A percentile compares a stretch with the other conserved stretches of the same genome.
phyloP scores from a whole-genome alignment of 1,140 invertebrate species.

The Rhyacophila brunnea region DNA sequence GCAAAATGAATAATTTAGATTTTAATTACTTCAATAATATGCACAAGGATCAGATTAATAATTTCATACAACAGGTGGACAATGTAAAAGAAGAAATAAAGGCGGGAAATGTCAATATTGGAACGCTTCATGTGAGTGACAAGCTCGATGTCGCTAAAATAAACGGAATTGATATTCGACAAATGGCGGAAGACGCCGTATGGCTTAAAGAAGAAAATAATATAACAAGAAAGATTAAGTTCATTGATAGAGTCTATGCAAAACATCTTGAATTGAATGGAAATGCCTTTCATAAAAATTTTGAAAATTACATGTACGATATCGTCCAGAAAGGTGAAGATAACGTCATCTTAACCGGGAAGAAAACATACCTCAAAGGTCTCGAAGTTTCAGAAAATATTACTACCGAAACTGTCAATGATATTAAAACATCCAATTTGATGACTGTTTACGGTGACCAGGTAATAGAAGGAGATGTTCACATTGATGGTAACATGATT shows the following conservation, averaged over 20 bases:
- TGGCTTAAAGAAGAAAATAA: conserved; percentile 30
- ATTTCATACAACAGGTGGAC: conserved; percentile 13
- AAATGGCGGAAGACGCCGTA: conserved; percentile 24
- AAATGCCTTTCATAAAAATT: conserved; percentile 21
- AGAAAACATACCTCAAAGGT: conserved; percentile 24
- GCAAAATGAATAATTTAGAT: conserved; percentile 14
- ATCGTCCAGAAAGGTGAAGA: conserved; percentile 16
- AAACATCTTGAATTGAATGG: conserved; percentile 15
- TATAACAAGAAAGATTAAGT: conserved; percentile 13
- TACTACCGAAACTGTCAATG: conserved; percentile 17
- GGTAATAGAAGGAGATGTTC: conserved; percentile 15
- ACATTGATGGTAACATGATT: conserved; percentile 13
- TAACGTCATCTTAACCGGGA: conserved; percentile 19
- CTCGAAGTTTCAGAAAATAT: conserved; percentile 12
- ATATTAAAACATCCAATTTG: conserved; percentile 15
- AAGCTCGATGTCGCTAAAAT: conserved; percentile 21
- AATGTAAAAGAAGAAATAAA: conserved; percentile 20
- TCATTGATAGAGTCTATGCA: conserved; percentile 13
- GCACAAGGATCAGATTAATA: conserved; percentile 12
- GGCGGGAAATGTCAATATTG: conserved; percentile 19
- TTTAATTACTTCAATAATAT: conserved; percentile 22
- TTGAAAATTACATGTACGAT: conserved; percentile 25
- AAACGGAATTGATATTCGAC: conserved; percentile 20
- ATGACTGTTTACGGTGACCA: conserved; percentile 16
- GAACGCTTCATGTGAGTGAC: conserved; percentile 18